Base-by-base conservation (phyloP, 2,888 invertebrate species). In the Plagodis dolabraria region DNA sequence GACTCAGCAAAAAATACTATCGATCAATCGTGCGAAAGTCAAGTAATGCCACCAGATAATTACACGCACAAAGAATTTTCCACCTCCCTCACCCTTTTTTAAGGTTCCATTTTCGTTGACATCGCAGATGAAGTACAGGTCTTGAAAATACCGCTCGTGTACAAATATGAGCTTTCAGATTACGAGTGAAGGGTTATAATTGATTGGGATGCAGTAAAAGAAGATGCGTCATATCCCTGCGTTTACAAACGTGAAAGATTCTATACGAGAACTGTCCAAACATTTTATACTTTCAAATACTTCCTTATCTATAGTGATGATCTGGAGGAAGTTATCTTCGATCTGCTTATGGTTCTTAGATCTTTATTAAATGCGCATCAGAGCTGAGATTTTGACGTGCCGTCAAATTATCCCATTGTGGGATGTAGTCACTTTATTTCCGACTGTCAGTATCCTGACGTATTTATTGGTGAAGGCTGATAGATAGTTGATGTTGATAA, bases 201-300 rank as follows among this genome's bases (percentile, higher is more conserved):
- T 50, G 68, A 65, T 62, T 68, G 70, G 48, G 63, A 11, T 22
- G 11, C 11, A 43, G 12, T 36, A 53, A 68, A 70, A 65, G 67
- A 76, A 79, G 72, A 80, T 80, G 76, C 84, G 83, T 89, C 90
- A 91, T 88, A 89, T 85, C 85, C 86, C 84, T 85, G 85, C 83
- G 83, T 83, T 57, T 53, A 79, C 80, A 82, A 81, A 88, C 88
- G 88, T 87, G 90, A 89, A 89, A 89, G 87, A 89, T 89, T 86
- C 89, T 86, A 84, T 91, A 88, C 86, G 85, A 79, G 87, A 85
- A 85, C 87, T 89, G 91, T 92, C 92, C 90, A 89, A 92, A 91
- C 91, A 89, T 87, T 91, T 92, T 92, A 92, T 92, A 92, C 92
- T 92, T 92, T 92, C 91, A 92, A 92, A 92, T 92, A 80, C 79